Evolutionary conservation across 2,888 invertebrate species (phyloP).

Genomic region (Limnephilus lunatus): DNA sequence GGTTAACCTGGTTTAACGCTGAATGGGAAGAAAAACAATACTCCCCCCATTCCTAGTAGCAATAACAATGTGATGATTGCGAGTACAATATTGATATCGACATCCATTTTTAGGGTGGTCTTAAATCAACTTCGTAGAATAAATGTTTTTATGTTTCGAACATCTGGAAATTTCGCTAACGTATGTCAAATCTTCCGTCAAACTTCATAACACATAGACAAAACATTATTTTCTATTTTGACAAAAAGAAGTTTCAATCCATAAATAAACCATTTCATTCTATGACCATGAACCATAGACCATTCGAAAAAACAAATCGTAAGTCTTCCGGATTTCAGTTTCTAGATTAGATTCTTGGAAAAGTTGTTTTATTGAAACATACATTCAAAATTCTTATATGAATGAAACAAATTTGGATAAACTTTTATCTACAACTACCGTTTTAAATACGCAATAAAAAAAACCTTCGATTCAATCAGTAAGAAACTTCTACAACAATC

Average conservation of each 20-base stretch:
- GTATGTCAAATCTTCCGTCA: constrained; percentile 19
- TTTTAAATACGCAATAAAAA: too few species aligned
- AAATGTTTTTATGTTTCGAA: neutral
- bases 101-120: constrained; percentile 24
- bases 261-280: too few species aligned
- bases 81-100: constrained; percentile 63
- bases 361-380: too few species aligned
- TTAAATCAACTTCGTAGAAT: neutral
- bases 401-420: too few species aligned
- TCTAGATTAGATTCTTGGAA: too few species aligned
- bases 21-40: constrained; percentile 56
- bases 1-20: constrained; percentile 48
- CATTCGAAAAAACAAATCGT: neutral
- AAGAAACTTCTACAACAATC: too few species aligned
- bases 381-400: too few species aligned
- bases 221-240: neutral
- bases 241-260: neutral
- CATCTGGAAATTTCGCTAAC: constrained; percentile 12
- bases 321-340: neutral
- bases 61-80: constrained; percentile 61
- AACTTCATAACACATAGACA: neutral
- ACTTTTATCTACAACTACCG: too few species aligned
- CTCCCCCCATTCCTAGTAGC: constrained; percentile 55
- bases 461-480: too few species aligned
- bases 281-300: neutral